Conservation (phyloP, 2,888 invertebrate species). For the Sinelater perroti region DNA sequence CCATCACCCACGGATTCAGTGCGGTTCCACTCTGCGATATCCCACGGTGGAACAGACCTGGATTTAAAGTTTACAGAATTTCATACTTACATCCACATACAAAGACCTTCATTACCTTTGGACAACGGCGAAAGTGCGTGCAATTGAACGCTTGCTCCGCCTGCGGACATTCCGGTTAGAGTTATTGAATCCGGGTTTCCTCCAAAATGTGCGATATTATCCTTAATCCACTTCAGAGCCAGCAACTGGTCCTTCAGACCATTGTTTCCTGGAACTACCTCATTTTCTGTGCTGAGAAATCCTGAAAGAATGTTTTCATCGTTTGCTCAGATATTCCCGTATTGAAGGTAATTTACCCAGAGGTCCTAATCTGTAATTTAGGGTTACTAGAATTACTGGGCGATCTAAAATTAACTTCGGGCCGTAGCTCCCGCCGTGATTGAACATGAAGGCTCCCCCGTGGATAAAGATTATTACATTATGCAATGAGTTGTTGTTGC, state of each 20-base stretch:
- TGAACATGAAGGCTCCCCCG: constrained; percentile 76
- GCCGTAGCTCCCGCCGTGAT: constrained; percentile 64
- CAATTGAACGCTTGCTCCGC: constrained; percentile 78
- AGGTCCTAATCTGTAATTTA: constrained; percentile 78
- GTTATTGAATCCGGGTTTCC: constrained; percentile 77
- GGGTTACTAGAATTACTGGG: constrained; percentile 72
- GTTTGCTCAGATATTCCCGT: background rate
- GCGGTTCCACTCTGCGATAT: constrained; percentile 77
- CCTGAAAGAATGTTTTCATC: no score
- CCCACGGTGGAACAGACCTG: constrained; percentile 69
- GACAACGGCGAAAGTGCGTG: constrained; percentile 73
- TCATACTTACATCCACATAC: background rate
- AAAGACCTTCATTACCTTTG: constrained; percentile 59
- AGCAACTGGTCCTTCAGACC: constrained; percentile 79
- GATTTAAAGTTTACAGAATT: background rate
- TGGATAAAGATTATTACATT: constrained; percentile 74
- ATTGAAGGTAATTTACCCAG: constrained; percentile 62
- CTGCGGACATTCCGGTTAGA: constrained; percentile 75
- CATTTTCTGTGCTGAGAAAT: constrained; percentile 78
- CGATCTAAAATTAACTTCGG: constrained; percentile 69
- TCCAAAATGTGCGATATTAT: constrained; percentile 75
- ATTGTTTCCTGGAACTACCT: constrained; percentile 73
- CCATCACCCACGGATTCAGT: constrained; percentile 67
- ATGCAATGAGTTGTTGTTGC: constrained; percentile 21
- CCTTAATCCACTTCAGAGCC: constrained; percentile 74